These are phyloP conservation scores for Neolamprologus hecqui DNA, from an alignment of 2,113 vertebrate genomes.

Conservation along the genomic window DNA sequence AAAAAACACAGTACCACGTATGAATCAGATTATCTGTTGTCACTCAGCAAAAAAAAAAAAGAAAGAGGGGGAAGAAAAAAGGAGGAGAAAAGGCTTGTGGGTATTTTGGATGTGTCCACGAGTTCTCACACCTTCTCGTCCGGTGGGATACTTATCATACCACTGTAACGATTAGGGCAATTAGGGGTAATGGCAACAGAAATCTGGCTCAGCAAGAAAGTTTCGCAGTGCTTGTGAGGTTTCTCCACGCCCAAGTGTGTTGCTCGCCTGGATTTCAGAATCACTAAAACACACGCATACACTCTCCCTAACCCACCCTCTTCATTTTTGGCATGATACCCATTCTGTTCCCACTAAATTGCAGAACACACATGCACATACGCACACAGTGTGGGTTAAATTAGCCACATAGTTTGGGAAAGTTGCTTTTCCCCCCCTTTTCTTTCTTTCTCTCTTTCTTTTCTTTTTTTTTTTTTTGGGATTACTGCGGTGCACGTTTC, in stretches of 20 bases:
- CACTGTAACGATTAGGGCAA: slow-evolving; percentile 55
- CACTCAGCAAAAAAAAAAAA: slow-evolving; percentile 35
- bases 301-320: slow-evolving; percentile 40
- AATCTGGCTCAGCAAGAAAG: slow-evolving; percentile 56
- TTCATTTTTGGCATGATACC: slow-evolving; percentile 48
- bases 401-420: slow-evolving; percentile 53
- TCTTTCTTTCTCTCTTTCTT: background rate
- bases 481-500: background rate
- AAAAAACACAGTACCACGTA: slow-evolving; percentile 34
- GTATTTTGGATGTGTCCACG: slow-evolving; percentile 49
- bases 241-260: slow-evolving; percentile 54
- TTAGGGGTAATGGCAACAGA: slow-evolving; percentile 63
- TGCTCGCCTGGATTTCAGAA: slow-evolving; percentile 54
- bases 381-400: slow-evolving; percentile 41
- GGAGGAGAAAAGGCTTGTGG: slow-evolving; percentile 36
- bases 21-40: slow-evolving; percentile 58
- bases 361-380: slow-evolving; percentile 29
- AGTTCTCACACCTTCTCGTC: slow-evolving; percentile 61
- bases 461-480: background rate
- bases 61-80: background rate
- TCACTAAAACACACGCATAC: slow-evolving; percentile 51
- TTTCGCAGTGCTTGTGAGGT: slow-evolving; percentile 54
- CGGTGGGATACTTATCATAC: slow-evolving; percentile 64
- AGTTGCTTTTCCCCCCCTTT: slow-evolving; percentile 8
- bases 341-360: slow-evolving; percentile 42